phyloP scores from a whole-genome alignment of 2,113 vertebrate species.

The Urocynchramus pylzowi region DNA sequence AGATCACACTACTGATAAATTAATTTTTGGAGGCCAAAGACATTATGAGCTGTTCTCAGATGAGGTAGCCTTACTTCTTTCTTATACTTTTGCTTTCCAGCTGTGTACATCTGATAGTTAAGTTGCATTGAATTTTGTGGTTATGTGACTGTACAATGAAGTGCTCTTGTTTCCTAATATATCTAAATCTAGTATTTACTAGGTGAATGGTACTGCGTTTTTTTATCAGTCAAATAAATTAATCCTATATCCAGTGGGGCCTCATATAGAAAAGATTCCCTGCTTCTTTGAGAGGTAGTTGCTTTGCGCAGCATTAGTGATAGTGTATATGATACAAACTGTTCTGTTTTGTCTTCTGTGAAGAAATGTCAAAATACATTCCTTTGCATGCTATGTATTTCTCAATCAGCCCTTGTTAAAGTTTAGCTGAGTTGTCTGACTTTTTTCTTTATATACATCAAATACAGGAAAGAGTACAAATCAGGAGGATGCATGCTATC shows the following conservation, averaged over 20 bases:
- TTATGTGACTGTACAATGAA: background rate
- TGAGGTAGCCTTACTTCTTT: background rate
- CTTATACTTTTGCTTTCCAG: background rate
- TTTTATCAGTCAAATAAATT: background rate
- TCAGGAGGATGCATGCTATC: background rate
- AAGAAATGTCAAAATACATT: background rate
- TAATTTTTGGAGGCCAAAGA: background rate
- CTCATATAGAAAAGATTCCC: background rate
- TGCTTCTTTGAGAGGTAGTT: background rate
- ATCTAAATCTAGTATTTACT: background rate
- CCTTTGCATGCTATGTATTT: background rate
- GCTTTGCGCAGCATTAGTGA: background rate
- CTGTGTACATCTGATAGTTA: background rate
- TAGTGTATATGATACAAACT: fast-evolving
- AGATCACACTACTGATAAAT: background rate
- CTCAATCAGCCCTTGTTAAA: background rate
- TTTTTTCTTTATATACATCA: background rate
- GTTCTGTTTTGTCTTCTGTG: background rate
- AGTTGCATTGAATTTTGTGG: background rate
- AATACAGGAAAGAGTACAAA: background rate
- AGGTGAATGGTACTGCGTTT: background rate
- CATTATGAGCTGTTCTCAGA: background rate
- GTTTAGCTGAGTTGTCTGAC: background rate
- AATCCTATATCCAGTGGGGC: background rate
- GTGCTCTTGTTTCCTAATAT: background rate